A percentile compares a stretch with the other conserved stretches of the same genome.
These are phyloP conservation scores for Parapsyche elsis DNA, from an alignment of 1,140 invertebrate genomes.

Conservation along the genomic window DNA sequence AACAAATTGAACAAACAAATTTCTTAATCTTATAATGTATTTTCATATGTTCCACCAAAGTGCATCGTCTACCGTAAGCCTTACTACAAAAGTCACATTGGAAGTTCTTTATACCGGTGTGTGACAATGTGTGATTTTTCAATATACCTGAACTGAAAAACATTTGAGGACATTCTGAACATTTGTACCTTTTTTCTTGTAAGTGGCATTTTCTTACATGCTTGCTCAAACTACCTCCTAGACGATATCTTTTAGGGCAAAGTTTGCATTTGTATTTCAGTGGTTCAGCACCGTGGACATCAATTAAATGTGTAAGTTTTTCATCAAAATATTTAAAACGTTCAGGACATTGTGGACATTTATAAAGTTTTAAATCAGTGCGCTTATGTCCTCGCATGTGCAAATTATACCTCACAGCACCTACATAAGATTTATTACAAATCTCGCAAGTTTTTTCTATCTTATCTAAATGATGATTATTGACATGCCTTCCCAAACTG, in stretches of 20 bases:
- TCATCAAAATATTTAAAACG: conserved; percentile 65
- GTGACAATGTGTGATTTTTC: conserved; percentile 66
- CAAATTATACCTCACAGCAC: conserved; percentile 20
- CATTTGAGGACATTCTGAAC: conserved; percentile 60
- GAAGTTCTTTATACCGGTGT: conserved; percentile 67
- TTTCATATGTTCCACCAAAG: conserved; percentile 72
- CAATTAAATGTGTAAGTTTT: conserved; percentile 62
- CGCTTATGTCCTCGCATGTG: conserved; percentile 52
- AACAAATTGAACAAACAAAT: conserved; percentile 71
- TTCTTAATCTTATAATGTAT: conserved; percentile 80
- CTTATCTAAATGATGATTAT: conserved; percentile 71
- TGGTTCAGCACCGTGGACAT: conserved; percentile 59
- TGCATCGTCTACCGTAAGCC: conserved; percentile 56
- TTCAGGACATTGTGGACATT: conserved; percentile 65
- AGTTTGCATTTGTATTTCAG: conserved; percentile 59
- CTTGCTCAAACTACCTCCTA: conserved; percentile 58
- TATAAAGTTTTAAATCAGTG: conserved; percentile 54
- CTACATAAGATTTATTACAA: not conserved
- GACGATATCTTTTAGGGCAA: conserved; percentile 61
- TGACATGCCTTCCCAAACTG: conserved; percentile 69
- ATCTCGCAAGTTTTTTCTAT: not conserved
- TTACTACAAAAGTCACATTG: conserved; percentile 67
- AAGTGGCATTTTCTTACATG: conserved; percentile 61
- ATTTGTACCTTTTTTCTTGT: conserved; percentile 60
- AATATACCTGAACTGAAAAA: conserved; percentile 61